Conservation (phyloP, 2,888 invertebrate genomes). For the Geophilus truncorum region DNA sequence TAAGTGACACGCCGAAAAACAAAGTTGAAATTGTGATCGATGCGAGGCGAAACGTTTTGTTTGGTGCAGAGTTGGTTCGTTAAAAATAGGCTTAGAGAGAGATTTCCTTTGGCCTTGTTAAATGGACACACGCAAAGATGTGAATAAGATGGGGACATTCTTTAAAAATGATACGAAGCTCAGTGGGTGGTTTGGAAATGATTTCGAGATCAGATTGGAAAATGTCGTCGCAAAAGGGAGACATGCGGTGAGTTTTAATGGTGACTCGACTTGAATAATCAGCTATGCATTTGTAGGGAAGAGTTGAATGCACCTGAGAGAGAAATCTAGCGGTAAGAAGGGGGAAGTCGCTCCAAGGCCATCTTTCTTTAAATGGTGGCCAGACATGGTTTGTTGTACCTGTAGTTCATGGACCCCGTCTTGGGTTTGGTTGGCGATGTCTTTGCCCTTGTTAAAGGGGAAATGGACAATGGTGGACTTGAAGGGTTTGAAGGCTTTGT, state of each 20-base stretch:
- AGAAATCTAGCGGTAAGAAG: not conserved
- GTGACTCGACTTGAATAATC: not conserved
- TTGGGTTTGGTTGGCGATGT: not conserved
- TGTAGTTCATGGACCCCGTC: slow-evolving; percentile 13
- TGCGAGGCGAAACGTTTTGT: too few relatives aligned
- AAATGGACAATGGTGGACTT: not conserved
- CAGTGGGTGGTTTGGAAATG: not conserved
- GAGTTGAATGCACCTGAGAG: slow-evolving; percentile 22
- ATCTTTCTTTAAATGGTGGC: slow-evolving; percentile 6
- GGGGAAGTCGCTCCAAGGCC: slow-evolving; percentile 12
- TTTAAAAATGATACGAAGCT: not conserved
- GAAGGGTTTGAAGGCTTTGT: not conserved
- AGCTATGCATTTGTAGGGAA: too few relatives aligned
- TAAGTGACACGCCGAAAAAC: too few relatives aligned
- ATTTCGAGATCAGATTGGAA: not conserved
- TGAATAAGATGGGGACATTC: not conserved
- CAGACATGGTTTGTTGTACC: slow-evolving; percentile 21
- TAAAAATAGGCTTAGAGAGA: not conserved
- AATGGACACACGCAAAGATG: not conserved
- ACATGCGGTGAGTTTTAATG: not conserved
- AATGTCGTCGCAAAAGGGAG: not conserved
- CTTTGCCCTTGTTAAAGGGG: slow-evolving; percentile 24
- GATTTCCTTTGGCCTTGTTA: not conserved
- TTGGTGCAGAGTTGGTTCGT: too few relatives aligned
- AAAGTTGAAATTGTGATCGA: too few relatives aligned